Evolutionary conservation across 2,113 vertebrate species (phyloP).

Genomic region (Cettia cetti): DNA sequence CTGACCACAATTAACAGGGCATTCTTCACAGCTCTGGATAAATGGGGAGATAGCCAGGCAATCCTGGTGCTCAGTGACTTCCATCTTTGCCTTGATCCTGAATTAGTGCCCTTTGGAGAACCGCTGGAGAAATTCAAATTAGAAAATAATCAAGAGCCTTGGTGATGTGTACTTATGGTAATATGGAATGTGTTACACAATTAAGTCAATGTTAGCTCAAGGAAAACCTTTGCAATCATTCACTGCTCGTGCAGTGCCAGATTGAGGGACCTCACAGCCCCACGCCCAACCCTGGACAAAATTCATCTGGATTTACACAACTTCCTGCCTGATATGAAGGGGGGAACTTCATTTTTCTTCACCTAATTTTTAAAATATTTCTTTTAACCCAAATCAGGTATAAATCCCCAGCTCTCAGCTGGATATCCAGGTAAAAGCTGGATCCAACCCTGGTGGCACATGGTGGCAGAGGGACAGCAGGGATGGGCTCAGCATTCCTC

Average conservation of each 20-base stretch:
- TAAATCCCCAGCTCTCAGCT: neutral
- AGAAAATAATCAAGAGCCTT: slow-evolving; percentile 46
- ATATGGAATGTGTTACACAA: slow-evolving; percentile 41
- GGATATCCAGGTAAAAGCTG: neutral
- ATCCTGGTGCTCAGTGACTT: neutral
- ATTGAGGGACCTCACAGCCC: neutral
- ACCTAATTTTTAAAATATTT: accelerated
- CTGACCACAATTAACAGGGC: neutral
- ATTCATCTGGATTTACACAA: neutral
- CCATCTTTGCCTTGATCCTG: neutral
- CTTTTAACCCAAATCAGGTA: neutral
- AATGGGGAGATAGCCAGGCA: neutral
- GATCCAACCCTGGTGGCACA: accelerated
- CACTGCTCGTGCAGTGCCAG: neutral
- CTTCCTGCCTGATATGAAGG: accelerated
- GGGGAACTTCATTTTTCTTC: neutral
- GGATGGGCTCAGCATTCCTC: accelerated
- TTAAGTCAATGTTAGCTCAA: slow-evolving; percentile 59
- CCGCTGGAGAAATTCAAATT: slow-evolving; percentile 31
- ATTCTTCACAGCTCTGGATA: neutral
- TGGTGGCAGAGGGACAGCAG: neutral
- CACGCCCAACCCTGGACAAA: neutral
- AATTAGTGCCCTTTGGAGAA: slow-evolving; percentile 42
- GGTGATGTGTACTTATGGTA: slow-evolving; percentile 46
- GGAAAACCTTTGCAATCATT: slow-evolving; percentile 53